Percentiles rank a stretch among this genome's conserved stretches.
These are phyloP conservation scores for Himalopsyche japonica DNA, from an alignment of 2,888 invertebrate species.

Conservation along the genomic window DNA sequence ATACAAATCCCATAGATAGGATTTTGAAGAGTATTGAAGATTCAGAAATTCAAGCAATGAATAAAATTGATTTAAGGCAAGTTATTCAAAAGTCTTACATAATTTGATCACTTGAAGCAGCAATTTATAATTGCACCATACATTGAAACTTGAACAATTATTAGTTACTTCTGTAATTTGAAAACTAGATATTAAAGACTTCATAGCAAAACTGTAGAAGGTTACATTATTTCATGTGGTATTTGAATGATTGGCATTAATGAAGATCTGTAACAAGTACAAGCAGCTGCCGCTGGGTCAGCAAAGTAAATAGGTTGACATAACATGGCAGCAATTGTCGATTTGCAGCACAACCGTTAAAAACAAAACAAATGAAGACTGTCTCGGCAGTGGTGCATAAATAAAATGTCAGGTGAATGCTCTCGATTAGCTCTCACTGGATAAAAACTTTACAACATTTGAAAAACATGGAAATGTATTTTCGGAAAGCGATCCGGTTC, in stretches of 20 bases:
- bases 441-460: conserved; percentile 2
- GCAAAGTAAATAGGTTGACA: neutral
- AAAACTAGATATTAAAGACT: neutral
- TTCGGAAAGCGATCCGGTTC: conserved; percentile 23
- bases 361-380: neutral
- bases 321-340: neutral
- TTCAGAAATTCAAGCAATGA: neutral
- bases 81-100: neutral
- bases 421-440: neutral
- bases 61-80: neutral
- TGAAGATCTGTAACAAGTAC: neutral
- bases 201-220: neutral
- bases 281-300: neutral
- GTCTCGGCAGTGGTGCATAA: neutral
- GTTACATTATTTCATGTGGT: neutral
- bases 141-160: neutral
- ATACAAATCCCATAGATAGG: neutral
- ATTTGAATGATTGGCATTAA: neutral
- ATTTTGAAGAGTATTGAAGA: neutral
- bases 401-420: neutral
- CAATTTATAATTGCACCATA: neutral
- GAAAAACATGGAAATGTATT: conserved; percentile 35
- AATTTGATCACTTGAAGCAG: neutral
- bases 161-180: neutral
- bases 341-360: neutral